Evolutionary conservation across 2,888 invertebrate species (phyloP).

Genomic region (Mamestra brassicae): DNA sequence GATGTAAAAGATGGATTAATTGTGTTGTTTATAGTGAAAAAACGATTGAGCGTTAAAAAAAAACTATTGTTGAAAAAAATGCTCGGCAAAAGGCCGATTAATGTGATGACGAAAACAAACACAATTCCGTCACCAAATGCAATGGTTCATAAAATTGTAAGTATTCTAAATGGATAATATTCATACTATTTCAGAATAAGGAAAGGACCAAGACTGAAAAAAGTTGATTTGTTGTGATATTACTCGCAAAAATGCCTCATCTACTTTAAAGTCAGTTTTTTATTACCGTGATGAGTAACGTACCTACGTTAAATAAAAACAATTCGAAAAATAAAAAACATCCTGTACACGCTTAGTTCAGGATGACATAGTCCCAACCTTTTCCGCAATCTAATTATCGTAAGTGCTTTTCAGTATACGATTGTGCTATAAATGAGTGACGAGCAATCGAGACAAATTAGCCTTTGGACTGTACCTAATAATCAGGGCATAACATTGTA

Average conservation of each 20-base stretch:
- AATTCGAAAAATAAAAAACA: constrained; percentile 64
- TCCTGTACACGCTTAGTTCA: constrained; percentile 73
- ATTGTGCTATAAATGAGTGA: constrained; percentile 75
- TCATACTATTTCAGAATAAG: too few species aligned
- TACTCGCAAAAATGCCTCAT: too few species aligned
- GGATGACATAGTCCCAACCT: constrained; percentile 80
- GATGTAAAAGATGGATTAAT: background rate
- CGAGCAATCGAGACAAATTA: constrained; percentile 58
- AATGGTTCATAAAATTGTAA: too few species aligned
- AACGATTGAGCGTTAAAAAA: background rate
- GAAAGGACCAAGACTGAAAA: too few species aligned
- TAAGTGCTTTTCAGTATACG: constrained; percentile 88
- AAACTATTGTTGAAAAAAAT: background rate
- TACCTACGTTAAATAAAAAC: background rate
- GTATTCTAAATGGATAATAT: too few species aligned
- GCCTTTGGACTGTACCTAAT: constrained; percentile 31
- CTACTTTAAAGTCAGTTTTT: too few species aligned
- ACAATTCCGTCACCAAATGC: too few species aligned
- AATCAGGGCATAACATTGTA: constrained; percentile 48
- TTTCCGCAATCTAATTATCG: constrained; percentile 89
- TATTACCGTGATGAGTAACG: too few species aligned
- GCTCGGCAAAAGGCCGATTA: too few species aligned
- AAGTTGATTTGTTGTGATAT: too few species aligned
- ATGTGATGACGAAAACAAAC: too few species aligned
- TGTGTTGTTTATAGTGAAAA: background rate